Evolutionary conservation across 1,140 invertebrate genomes (phyloP), one percentile per base, ranked within the genome.

Genomic region (Ephestia elutella): DNA sequence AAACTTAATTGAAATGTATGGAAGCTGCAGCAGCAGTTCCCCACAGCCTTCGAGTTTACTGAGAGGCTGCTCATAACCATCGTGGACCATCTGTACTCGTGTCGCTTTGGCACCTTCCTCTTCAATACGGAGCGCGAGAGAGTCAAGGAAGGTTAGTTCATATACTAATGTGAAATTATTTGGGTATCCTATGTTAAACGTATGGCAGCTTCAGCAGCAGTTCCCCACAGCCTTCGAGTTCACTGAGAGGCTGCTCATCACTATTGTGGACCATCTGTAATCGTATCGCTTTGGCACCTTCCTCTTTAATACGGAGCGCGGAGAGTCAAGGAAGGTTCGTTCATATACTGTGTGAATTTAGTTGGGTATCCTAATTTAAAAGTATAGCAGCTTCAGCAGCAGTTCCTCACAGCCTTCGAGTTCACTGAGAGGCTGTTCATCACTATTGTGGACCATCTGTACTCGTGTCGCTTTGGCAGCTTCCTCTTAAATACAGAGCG

Each of bases 221-320:
- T 99, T 98, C 89, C 97, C 95, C 0, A 97, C 97, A 78, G 97
- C 98, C 0, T 99, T 99, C 90, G 97, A 99, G 90, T 99, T 99
- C 89, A 99, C 99, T 74, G 98, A 99, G 82, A 92, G 96, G 61
- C 97, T 99, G 75, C 91, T 99, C 25, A 76, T 88, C 63, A 98
- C 96, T 0, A 96, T 99, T 55, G 90, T 99, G 49, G 98, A 99
- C 89, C 97, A 99, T 87, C 89, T 99, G 21, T 99, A 99, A 89
- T 97, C 97, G 11, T 99, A 98, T 89, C 91, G 97, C 62, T 99
- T 99, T 89, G 99, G 99, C 10, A 99, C 98, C 7, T 99, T 99
- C 90, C 91, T 99, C 0, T 99, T 92, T 73, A 99, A 99, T 66
- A 94, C 93, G 15, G 94, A 95, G 81, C 90, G 93, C 11, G 94